Evolutionary conservation across 2,797 vertebrate species (phyloP), one percentile per base, ranked within the genome.

Genomic region (Arnoldichthys spilopterus): DNA sequence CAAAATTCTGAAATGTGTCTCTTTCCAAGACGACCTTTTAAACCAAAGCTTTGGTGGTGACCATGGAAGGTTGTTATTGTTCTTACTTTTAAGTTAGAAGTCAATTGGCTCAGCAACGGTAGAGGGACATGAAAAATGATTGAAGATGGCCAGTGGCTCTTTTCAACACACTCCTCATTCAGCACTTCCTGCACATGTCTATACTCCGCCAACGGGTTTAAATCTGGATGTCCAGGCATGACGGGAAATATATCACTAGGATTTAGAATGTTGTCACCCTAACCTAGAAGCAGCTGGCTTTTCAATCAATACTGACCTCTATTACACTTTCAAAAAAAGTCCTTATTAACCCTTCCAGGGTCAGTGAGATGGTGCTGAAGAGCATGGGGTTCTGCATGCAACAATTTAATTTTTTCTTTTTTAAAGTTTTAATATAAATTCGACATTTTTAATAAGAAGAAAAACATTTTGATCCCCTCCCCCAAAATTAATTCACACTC

Each of bases 251-350:
- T 32, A 66, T 77, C 11, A 58, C 15, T 18, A 73, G 67, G 47
- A 81, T 79, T 84, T 78, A 74, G 11, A 45, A 59, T 72, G 75
- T 51, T 74, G 59, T 77, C 66, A 72, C 32, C n/a, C 28, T 59
- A 69, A 59, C 56, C 16, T 63, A 32, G 49, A 28, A 66, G 28
- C 49, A 45, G 53, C 22, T 47, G 72, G 66, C 9, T 22, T 26
- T 70, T 34, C 66, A 71, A 76, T 75, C 53, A 75, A 75, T 72
- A 56, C 26, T 78, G 45, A 81, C 61, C 53, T 68, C 47, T 68
- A 71, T 30, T 22, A 43, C 20, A 56, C 28, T 28, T n/a, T 40
- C 11, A 16, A 72, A 62, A 22, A 58, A 49, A 77, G 54, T 9
- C 30, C 11, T 20, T 32, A 28, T 45, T 72, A 28, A 37, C 26